Evolutionary conservation across 2,888 invertebrate genomes (phyloP).

Genomic region (Serripes groenlandicus): DNA sequence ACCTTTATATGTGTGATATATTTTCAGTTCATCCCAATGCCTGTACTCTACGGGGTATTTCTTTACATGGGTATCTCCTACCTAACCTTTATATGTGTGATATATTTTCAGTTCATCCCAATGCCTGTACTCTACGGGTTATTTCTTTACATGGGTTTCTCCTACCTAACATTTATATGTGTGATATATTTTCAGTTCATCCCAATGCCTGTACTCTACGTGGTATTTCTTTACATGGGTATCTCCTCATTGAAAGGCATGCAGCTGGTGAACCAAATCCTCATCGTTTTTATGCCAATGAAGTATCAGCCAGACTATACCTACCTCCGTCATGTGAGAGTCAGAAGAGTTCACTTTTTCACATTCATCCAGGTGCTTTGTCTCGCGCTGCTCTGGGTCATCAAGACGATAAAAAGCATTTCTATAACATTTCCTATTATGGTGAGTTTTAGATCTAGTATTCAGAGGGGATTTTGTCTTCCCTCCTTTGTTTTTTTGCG

Average conservation of each 20-base stretch:
- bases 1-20: no score
- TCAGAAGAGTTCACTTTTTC: conserved; percentile 90
- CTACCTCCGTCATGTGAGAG: conserved; percentile 98
- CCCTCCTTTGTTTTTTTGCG: no score
- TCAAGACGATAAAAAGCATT: conserved; percentile 93
- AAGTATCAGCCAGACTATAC: conserved; percentile 99
- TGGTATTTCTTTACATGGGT: conserved; percentile 99
- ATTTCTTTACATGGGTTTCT: no score
- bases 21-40: no score
- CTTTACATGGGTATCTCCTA: no score
- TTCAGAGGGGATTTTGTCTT: no score
- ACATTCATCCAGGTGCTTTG: conserved; percentile 86
- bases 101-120: no score
- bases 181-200: conserved; percentile 92
- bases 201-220: conserved; percentile 99
- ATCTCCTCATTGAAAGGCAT: conserved; percentile 97
- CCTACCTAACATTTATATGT: no score
- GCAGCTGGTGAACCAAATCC: conserved; percentile 96
- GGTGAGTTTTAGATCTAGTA: conserved; percentile 87
- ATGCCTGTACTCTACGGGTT: no score
- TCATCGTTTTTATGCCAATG: conserved; percentile 98
- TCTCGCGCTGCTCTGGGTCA: conserved; percentile 82
- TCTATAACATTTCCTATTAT: conserved; percentile 99
- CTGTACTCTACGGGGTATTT: no score
- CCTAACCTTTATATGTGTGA: no score